A percentile compares a stretch with the other conserved stretches of the same genome.
Evolutionary conservation across 2,888 invertebrate genomes (phyloP).

Genomic region (Megamerina dolium): DNA sequence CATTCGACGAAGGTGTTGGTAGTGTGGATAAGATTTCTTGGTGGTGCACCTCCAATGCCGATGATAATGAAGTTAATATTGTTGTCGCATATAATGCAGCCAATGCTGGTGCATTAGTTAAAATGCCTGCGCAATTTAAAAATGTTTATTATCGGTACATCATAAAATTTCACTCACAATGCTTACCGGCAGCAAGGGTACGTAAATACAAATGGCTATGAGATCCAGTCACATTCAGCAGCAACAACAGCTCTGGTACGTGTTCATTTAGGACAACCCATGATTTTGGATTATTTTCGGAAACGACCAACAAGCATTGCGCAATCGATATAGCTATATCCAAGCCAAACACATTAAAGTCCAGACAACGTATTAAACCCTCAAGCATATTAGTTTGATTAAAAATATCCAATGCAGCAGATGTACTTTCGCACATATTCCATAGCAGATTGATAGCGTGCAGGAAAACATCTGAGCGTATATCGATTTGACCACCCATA

Average conservation of each 20-base stretch:
- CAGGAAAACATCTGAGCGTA: conserved; percentile 60
- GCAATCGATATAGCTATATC: conserved; percentile 56
- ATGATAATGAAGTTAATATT: conserved; percentile 53
- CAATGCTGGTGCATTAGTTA: conserved; percentile 53
- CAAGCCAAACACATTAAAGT: conserved; percentile 54
- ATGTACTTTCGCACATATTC: conserved; percentile 65
- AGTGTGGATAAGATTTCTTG: conserved; percentile 40
- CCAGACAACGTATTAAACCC: conserved; percentile 57
- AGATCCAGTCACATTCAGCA: conserved; percentile 44
- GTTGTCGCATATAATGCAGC: conserved; percentile 51
- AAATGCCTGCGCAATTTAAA: conserved; percentile 43
- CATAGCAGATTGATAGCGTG: conserved; percentile 63
- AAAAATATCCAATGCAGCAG: conserved; percentile 59
- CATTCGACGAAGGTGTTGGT: conserved; percentile 8
- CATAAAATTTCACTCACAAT: not conserved
- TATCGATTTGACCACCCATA: conserved; percentile 48
- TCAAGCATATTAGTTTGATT: conserved; percentile 60
- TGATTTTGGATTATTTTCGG: conserved; percentile 63
- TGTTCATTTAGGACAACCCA: conserved; percentile 52
- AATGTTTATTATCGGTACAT: not conserved
- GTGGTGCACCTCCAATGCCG: conserved; percentile 55
- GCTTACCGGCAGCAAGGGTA: conserved; percentile 53
- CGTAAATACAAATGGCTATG: conserved; percentile 50
- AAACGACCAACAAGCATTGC: conserved; percentile 64
- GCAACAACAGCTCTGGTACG: conserved; percentile 49